Evolutionary conservation across 2,113 vertebrate species (phyloP).

Genomic region (Petromus typicus): DNA sequence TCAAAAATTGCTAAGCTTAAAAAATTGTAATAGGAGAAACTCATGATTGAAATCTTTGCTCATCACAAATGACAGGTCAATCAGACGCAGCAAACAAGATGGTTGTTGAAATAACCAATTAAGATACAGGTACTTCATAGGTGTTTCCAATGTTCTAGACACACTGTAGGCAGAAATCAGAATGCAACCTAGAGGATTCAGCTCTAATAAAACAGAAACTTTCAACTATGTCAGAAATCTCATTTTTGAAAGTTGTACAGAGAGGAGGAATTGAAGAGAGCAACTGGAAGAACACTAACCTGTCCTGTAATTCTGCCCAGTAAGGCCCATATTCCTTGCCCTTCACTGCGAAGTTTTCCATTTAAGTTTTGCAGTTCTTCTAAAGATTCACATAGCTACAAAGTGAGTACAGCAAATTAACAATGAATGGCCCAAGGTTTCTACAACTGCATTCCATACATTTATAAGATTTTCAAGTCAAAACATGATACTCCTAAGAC

Average conservation of each 20-base stretch:
- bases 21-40: slow-evolving; percentile 79
- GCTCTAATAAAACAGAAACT: slow-evolving; percentile 75
- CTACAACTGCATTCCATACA: not conserved
- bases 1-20: slow-evolving; percentile 76
- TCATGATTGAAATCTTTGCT: slow-evolving; percentile 81
- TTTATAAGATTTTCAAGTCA: slow-evolving; percentile 35
- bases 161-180: slow-evolving; percentile 82
- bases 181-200: slow-evolving; percentile 55
- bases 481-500: not conserved
- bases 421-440: not conserved
- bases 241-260: slow-evolving; percentile 49
- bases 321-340: slow-evolving; percentile 95
- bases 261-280: not conserved
- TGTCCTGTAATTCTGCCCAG: slow-evolving; percentile 95
- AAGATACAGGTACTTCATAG: slow-evolving; percentile 72
- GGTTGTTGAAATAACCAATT: slow-evolving; percentile 81
- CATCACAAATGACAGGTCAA: slow-evolving; percentile 88
- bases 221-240: slow-evolving; percentile 10
- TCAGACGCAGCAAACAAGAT: slow-evolving; percentile 85
- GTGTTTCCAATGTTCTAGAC: slow-evolving; percentile 72
- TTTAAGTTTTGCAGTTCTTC: slow-evolving; percentile 97
- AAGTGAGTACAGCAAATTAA: slow-evolving; percentile 54
- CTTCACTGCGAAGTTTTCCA: slow-evolving; percentile 94
- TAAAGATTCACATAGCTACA: slow-evolving; percentile 96
- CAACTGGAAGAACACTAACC: slow-evolving; percentile 86